Base-by-base conservation (phyloP, 1,140 invertebrate genomes). In the Phenacoccus solenopsis region DNA sequence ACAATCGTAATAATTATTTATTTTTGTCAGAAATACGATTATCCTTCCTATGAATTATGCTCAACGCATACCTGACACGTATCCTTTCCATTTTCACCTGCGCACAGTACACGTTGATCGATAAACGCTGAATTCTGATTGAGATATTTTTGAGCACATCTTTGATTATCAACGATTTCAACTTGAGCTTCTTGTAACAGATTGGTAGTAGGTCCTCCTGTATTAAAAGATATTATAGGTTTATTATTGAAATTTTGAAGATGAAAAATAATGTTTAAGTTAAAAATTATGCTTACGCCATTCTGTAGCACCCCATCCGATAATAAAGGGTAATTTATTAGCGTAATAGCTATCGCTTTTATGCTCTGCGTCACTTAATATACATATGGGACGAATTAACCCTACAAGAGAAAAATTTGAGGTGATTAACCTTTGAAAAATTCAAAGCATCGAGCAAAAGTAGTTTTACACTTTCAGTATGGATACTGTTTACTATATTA, bases 171-270 rank as follows among this genome's bases (percentile, higher is more conserved):
- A 1, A 89, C 82, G 0, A 93, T 82, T 0, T 89, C 88, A 7
- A 94, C 75, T 76, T 88, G 86, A 16, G 87, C 79, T 71, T 90
- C 84, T 75, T 87, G 84, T 0, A 94, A 78, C 4, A 77, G 76
- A 0, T 77, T 76, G 27, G 86, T 84, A 0, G 85, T 79, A 16
- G 85, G 82, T 20, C 88, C 89, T 70, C 83, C 88, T 90, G 57
- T 30, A 74, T 72, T 7, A 28, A 74, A 75, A 73, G n/a, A 68
- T 9, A 20, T 9, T 5, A 30, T 28, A 4, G 16, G 56, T n/a
- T 7, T 7, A 5, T 7, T 7, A 32, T 7, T 32, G 13, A 5
- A 13, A 32, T 32, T 32, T 13, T 32, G 30, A 32, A 32, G 30
- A 32, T 32, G 30, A 32, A 81, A 59, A 59, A 59, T 59, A 20